Conservation (phyloP, 2,797 vertebrate species). For the Spondyliosoma cantharus region DNA sequence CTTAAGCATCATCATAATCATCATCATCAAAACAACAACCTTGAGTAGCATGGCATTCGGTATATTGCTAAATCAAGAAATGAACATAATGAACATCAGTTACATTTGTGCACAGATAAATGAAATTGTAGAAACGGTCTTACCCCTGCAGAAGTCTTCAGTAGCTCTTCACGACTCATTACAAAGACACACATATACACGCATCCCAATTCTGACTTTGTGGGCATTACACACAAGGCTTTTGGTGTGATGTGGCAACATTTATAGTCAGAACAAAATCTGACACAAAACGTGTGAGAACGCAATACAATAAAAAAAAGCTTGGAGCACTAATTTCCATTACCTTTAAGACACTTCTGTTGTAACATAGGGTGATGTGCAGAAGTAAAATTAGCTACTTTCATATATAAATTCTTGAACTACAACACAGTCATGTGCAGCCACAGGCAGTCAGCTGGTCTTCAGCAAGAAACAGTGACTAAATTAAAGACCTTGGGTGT, state of each 20-base stretch:
- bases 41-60: constrained; percentile 72
- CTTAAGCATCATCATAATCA: constrained; percentile 76
- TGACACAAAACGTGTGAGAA: not conserved
- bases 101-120: constrained; percentile 85
- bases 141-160: constrained; percentile 83
- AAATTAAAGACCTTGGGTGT: constrained; percentile 71
- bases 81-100: constrained; percentile 69
- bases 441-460: not conserved
- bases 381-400: not conserved
- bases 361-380: not conserved
- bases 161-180: constrained; percentile 67
- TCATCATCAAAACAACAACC: constrained; percentile 71
- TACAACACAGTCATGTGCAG: not conserved
- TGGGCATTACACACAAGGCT: constrained; percentile 79
- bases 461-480: not conserved
- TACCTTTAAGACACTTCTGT: not conserved
- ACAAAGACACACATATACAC: constrained; percentile 41
- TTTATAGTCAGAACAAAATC: constrained; percentile 1
- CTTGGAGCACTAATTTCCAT: not conserved
- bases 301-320: not conserved
- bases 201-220: constrained; percentile 44
- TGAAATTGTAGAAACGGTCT: constrained; percentile 88
- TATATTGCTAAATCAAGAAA: constrained; percentile 70
- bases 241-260: constrained; percentile 11
- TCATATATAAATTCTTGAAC: not conserved